Base-by-base conservation (phyloP, 2,888 invertebrate species). In the Plagodis pulveraria region DNA sequence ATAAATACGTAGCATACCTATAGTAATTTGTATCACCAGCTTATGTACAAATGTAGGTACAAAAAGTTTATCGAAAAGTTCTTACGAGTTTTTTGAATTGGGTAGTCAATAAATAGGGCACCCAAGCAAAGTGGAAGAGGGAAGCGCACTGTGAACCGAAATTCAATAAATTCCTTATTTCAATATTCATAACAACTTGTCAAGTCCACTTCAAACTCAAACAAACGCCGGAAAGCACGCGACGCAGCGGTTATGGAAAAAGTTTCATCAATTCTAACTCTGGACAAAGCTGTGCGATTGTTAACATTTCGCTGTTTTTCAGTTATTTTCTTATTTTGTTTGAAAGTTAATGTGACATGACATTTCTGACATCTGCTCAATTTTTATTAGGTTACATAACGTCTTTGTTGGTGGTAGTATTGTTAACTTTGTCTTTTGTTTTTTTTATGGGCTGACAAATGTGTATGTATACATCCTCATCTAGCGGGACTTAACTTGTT, bases 121-220 rank as follows among this genome's bases (percentile, higher is more conserved):
- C 40, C 52, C 52, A 50, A 70, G 68, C 50, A 63, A 53, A 55
- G 50, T 46, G 40, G 49, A 55, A 47, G 42, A 62, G 62, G 1
- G 22, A 22, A 22, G 2, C 22, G 22, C 22, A 2, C 22, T 22
- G 22, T 22, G 22, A 22, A 22, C 22, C 48, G 45, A 64, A 69
- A 65, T 66, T 69, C 63, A 62, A 56, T 61, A 65, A 67, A 68
- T 66, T 72, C 60, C 67, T 69, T 63, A 64, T 72, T 78, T 72
- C 70, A 76, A 76, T 77, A 77, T 78, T 74, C 70, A 65, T 60
- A 72, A 72, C 67, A 64, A 74, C 65, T 77, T 76, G 67, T 76
- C 70, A 73, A 80, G 74, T 73, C 67, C 73, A 72, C 77, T 78
- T 65, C 71, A 71, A 72, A 78, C 73, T 81, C 79, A 79, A 83